Conservation (phyloP, 2,797 vertebrate species). For the Valencia hispanica region DNA sequence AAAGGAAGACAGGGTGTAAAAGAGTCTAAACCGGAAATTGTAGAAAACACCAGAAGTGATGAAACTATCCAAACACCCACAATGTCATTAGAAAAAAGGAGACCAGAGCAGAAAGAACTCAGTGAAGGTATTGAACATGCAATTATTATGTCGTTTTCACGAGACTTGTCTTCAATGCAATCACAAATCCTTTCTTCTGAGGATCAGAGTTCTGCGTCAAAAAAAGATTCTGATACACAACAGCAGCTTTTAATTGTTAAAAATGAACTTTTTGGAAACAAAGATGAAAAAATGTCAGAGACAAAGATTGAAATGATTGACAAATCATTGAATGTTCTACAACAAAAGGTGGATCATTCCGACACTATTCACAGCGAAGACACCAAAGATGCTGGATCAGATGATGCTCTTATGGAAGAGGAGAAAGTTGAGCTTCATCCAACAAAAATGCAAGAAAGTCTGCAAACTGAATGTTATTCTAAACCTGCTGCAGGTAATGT, state of each 20-base stretch:
- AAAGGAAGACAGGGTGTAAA: neutral
- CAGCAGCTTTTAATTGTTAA: neutral
- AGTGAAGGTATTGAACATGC: neutral
- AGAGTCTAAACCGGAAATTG: neutral
- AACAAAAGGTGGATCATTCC: neutral
- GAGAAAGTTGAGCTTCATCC: neutral
- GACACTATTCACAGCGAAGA: neutral
- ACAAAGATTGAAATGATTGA: neutral
- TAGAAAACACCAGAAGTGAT: neutral
- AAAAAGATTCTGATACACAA: neutral
- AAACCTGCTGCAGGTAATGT: conserved; percentile 1
- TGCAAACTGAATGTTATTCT: neutral
- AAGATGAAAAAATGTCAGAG: neutral
- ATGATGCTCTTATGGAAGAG: neutral
- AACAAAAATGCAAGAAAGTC: neutral
- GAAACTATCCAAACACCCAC: neutral
- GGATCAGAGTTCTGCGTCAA: neutral
- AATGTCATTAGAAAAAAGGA: neutral
- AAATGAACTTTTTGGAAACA: neutral
- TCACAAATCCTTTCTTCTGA: neutral
- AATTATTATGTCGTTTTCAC: neutral
- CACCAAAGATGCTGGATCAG: neutral
- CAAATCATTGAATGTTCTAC: neutral
- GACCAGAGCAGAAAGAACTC: neutral
- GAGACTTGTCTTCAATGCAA: neutral